Base-by-base conservation (phyloP, 2,113 vertebrate genomes). In the Gambusia holbrooki region DNA sequence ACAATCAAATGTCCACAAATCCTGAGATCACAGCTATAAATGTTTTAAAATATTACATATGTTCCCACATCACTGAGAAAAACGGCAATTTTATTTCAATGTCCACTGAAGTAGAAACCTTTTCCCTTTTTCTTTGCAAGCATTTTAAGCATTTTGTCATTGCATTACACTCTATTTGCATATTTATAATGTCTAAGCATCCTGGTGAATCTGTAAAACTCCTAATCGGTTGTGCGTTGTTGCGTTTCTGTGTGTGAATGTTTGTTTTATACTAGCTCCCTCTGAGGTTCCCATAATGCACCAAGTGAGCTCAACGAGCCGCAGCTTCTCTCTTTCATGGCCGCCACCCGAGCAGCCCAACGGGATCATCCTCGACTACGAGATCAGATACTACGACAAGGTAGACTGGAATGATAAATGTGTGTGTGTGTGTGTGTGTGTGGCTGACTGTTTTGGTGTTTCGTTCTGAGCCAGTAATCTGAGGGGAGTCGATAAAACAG, bases 201-300 rank as follows among this genome's bases (percentile, higher is more conserved):
- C 71, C 45, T 72, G 7, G 77, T 1, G 32, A 77, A 71, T 80
- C 27, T 62, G 79, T 73, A 70, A 61, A 80, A 37, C 51, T 73
- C 37, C 17, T 84, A 83, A 87, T 81, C 85, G 76, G 84, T 87
- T 85, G 75, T 81, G 80, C 80, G 45, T 77, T 29, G 60, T 60
- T 77, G 12, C 80, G 72, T 86, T 64, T 63, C 5, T 73, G 27
- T 80, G 77, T 76, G 37, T 79, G 27, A 76, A 73, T 79, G 35
- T 25, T 69, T 83, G 80, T 77, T 82, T 35, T 48, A 81, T 95
- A 11, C 51, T 10, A 98, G 97, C 97, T 74, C 97, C 97, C 29
- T 98, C 97, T 60, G 96, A 92, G 0, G 97, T 98, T 88, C 97
- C 97, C 92, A 97, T 98, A 90, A 97, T 98, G 97, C 97, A 98